Evolutionary conservation across 1,140 invertebrate genomes (phyloP).

Genomic region (Portunus trituberculatus): DNA sequence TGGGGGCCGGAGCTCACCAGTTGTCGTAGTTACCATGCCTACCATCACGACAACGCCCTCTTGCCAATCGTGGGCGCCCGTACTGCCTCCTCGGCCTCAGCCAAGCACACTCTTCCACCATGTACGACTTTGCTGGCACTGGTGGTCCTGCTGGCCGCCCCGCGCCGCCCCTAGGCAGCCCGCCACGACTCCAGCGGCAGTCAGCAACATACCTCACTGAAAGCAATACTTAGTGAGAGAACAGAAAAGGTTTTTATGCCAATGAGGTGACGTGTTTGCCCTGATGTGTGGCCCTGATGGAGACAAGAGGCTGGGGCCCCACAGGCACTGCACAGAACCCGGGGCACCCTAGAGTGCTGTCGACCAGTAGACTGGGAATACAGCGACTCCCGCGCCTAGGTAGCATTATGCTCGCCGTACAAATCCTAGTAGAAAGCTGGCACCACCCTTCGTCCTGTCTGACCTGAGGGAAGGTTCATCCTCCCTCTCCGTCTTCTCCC

Average conservation of each 20-base stretch:
- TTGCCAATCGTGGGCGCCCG: conserved; percentile 62
- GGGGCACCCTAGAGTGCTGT: background rate
- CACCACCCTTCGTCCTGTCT: background rate
- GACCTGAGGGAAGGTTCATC: background rate
- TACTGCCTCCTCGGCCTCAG: conserved; percentile 41
- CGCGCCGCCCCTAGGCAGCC: background rate
- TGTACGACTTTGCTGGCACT: background rate
- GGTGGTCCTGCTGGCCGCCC: background rate
- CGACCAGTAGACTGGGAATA: no score
- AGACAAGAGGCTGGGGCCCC: background rate
- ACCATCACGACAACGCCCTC: conserved; percentile 48
- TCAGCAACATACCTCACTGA: background rate
- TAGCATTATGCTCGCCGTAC: background rate
- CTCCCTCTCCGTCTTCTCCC: background rate
- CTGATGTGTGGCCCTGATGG: background rate
- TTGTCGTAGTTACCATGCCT: conserved; percentile 38
- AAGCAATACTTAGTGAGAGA: background rate
- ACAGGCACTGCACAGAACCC: background rate
- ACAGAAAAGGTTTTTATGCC: background rate
- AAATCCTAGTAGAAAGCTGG: background rate
- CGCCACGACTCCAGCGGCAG: background rate
- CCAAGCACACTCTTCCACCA: background rate
- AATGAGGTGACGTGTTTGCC: background rate
- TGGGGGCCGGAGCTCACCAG: conserved; percentile 56
- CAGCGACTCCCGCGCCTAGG: background rate